Conservation (phyloP, 2,797 vertebrate species). For the Coregonus ussuriensis region DNA sequence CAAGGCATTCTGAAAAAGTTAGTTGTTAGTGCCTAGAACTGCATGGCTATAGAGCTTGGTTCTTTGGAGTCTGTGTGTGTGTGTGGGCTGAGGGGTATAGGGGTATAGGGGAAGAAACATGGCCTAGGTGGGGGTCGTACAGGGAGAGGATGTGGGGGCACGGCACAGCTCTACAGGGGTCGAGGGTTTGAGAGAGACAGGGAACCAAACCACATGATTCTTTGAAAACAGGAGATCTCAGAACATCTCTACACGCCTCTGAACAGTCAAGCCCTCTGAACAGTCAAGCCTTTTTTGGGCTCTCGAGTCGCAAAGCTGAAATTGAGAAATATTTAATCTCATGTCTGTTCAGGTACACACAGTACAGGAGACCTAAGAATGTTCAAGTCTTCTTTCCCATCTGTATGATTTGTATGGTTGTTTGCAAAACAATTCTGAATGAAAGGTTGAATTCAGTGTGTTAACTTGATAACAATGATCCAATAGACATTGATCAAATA, state of each 20-base stretch:
- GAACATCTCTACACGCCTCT: constrained; percentile 32
- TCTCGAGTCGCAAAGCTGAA: constrained; percentile 22
- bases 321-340: not conserved
- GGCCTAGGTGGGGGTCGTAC: constrained; percentile 60
- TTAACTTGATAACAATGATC: too few species aligned
- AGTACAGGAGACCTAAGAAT: too few species aligned
- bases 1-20: too few species aligned
- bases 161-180: constrained; percentile 56
- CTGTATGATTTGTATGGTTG: too few species aligned
- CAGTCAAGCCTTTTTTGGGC: constrained; percentile 45
- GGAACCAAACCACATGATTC: constrained; percentile 75
- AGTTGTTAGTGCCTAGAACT: too few species aligned
- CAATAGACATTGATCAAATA: not conserved
- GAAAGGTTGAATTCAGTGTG: not conserved
- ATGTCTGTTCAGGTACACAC: not conserved
- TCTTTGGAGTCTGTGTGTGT: not conserved
- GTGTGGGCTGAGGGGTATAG: constrained; percentile 25
- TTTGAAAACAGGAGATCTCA: constrained; percentile 81
- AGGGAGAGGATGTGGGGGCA: constrained; percentile 78
- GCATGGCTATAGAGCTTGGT: not conserved
- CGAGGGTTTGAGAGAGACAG: constrained; percentile 51
- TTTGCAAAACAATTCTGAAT: too few species aligned
- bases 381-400: too few species aligned
- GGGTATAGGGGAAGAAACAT: constrained; percentile 30
- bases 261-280: constrained; percentile 23